These are phyloP conservation scores for Aplidium turbinatum DNA, from an alignment of 23 tunicate species.

Conservation along the genomic window DNA sequence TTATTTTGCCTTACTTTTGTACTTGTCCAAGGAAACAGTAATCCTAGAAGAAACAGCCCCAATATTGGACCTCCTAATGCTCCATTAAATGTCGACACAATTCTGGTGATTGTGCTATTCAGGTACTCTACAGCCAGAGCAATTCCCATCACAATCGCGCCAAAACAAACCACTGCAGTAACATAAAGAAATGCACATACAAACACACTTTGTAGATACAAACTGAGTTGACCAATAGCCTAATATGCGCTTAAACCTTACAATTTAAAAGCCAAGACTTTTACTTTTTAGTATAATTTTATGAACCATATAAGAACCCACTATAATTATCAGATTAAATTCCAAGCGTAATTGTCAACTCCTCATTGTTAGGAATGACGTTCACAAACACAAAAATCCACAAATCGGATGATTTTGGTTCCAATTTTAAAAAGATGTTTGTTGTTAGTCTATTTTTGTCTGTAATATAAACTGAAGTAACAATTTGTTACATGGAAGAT, in stretches of 20 bases:
- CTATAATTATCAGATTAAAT: too few relatives aligned
- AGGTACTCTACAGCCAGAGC: neutral
- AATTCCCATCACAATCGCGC: neutral
- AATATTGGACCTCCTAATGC: constrained; percentile 30
- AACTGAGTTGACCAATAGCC: neutral
- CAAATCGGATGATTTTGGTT: too few relatives aligned
- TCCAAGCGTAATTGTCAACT: too few relatives aligned
- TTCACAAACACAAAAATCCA: too few relatives aligned
- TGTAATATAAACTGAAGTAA: too few relatives aligned
- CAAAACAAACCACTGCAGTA: neutral
- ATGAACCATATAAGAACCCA: neutral
- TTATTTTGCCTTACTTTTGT: constrained; percentile 35
- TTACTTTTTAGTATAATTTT: neutral
- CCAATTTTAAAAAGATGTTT: too few relatives aligned
- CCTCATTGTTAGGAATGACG: too few relatives aligned
- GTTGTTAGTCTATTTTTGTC: too few relatives aligned
- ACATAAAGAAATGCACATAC: neutral
- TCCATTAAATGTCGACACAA: constrained; percentile 19
- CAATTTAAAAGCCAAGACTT: neutral
- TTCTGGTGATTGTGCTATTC: constrained; percentile 1
- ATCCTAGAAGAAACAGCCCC: constrained; percentile 43
- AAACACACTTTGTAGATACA: neutral
- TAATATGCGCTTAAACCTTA: too few relatives aligned
- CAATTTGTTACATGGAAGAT: too few relatives aligned
- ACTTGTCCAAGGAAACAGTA: constrained; percentile 55